phyloP scores from a whole-genome alignment of 2,888 invertebrate species.

The Nezara viridula region DNA sequence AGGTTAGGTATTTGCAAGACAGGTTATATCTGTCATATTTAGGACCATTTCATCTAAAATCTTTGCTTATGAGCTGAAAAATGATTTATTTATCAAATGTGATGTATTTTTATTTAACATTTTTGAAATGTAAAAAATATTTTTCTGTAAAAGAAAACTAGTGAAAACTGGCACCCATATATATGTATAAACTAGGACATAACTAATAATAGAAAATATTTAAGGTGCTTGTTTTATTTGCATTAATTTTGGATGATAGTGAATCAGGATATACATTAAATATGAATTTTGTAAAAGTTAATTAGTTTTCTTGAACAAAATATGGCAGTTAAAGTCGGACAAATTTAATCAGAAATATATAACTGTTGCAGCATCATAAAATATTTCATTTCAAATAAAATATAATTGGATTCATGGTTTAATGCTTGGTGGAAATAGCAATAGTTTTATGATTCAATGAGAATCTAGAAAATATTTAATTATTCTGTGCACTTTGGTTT shows the following conservation, averaged over 20 bases:
- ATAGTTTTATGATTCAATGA: background rate
- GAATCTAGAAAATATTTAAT: background rate
- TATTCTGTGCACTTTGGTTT: background rate
- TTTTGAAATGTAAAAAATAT: background rate
- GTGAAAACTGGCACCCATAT: background rate
- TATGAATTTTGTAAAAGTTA: background rate
- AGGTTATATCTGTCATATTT: slow-evolving; percentile 28
- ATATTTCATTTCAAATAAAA: background rate
- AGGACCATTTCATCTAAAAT: slow-evolving; percentile 40
- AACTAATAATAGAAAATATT: background rate
- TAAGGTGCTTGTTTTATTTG: background rate
- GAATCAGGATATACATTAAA: background rate
- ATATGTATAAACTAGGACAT: background rate
- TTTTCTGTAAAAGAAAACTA: slow-evolving; percentile 32
- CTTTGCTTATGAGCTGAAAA: slow-evolving; percentile 29
- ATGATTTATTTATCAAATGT: background rate
- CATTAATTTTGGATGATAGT: background rate
- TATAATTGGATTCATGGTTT: background rate
- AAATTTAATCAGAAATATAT: background rate
- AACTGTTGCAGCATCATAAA: background rate
- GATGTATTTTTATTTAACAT: slow-evolving; percentile 33
- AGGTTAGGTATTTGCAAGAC: slow-evolving; percentile 29
- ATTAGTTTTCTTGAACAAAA: background rate
- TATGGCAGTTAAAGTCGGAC: background rate
- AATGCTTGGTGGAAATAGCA: background rate